Evolutionary conservation across 2,113 vertebrate genomes (phyloP).

Genomic region (Mandrillus leucophaeus): DNA sequence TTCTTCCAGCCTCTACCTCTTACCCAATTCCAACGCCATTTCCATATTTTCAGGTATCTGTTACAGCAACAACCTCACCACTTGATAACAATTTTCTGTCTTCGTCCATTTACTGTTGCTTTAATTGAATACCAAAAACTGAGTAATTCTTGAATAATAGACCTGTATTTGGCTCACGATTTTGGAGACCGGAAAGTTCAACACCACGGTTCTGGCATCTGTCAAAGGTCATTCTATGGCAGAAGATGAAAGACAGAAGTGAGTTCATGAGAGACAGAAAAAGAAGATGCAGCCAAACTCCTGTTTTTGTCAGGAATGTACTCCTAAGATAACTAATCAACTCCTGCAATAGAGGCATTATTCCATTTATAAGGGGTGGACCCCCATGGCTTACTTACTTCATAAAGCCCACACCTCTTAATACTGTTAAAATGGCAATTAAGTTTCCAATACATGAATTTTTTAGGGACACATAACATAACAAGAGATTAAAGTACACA

Average conservation of each 20-base stretch:
- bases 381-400: neutral
- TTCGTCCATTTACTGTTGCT: neutral
- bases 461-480: neutral
- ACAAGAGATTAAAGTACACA: neutral
- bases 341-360: neutral
- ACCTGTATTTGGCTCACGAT: neutral
- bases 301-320: too few species aligned
- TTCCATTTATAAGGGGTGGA: neutral
- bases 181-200: neutral
- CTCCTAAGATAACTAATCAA: neutral
- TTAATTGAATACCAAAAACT: neutral
- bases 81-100: neutral
- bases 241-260: neutral
- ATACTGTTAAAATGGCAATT: neutral
- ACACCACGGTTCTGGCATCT: neutral
- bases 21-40: neutral
- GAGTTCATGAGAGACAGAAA: neutral
- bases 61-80: neutral
- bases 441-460: neutral
- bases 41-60: neutral
- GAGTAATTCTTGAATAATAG: neutral
- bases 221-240: neutral
- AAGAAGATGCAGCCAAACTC: neutral
- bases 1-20: neutral
- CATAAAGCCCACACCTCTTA: neutral